Evolutionary conservation across 2,888 invertebrate genomes (phyloP), one percentile per base, ranked within the genome.

Genomic region (Druceiella hillmani): DNA sequence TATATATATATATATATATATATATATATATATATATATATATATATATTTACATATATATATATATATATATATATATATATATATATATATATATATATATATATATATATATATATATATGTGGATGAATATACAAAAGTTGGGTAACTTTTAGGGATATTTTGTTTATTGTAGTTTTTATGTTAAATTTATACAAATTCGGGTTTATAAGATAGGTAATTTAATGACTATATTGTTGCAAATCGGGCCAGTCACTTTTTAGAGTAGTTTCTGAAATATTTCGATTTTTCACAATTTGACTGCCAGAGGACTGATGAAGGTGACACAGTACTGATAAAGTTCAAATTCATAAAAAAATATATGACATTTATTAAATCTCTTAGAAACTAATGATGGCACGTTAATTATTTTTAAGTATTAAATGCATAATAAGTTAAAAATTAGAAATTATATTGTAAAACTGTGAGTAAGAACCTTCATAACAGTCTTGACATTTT

Each of bases 141-240:
- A n/a, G n/a, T 32, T 41, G 29, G 30, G 33, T 40, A 40, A 40
- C 29, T 29, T 17, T 41, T 41, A 12, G 20, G 41, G 40, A 43
- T 42, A 36, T 43, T 45, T 45, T 43, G 41, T 45, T 43, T 43
- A 47, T 37, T 20, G 38, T 41, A 40, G 27, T 44, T 40, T 25
- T 44, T 47, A 44, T n/a, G n/a, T 40, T 12, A 40, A 33, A 44
- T 36, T 44, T 7, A 25, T 36, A 46, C 36, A 40, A 45, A 33
- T 48, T 44, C 17, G 37, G 41, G 43, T 40, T 14, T 41, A 37
- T 46, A 44, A 15, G 41, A 48, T 44, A 17, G 40, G 27, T 41
- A 44, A 48, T 44, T 30, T 43, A 41, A 45, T 46, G 38, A 46
- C 42, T 44, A 46, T n/a, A n/a, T n/a, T n/a, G n/a, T 42, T 39